Evolutionary conservation across 1,140 invertebrate species (phyloP), one percentile per base, ranked within the genome.

Genomic region (Contarinia nasturtii): DNA sequence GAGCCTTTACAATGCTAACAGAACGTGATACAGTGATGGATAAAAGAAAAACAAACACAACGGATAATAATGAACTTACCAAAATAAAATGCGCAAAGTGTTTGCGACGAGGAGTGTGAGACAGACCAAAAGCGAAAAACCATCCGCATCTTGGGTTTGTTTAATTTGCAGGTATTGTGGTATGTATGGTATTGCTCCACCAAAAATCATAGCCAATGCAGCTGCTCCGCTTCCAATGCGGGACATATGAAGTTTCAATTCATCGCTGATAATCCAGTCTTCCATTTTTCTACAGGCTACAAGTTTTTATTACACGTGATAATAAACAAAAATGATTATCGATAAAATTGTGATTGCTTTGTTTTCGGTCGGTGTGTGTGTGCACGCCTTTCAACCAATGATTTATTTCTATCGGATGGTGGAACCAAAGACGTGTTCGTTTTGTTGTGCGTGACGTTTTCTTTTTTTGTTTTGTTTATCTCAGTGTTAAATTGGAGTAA

Each of bases 101-200:
- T 98, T 98, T 36, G 95, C 94, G 60, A 97, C 75, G 33, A 98
- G 70, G 18, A 98, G 73, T 3, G 90, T 83, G 33, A 98, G 70
- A 61, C 95, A 98, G 36, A 98, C 95, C 61, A 92, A 90, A 4
- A 94, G 69, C 0, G 93, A 97, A 68, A 98, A 98, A 4, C 95
- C 95, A 56, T 89, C 88, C 17, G 89, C 80, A 69, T 95, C 89
- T 61, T 88, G 79, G 20, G 84, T 87, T 54, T 72, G 74, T 59
- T 79, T 82, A 45, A 98, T 97, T 68, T 96, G 86, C 52, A 76
- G 70, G 58, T 97, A 97, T 62, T 97, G 92, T 14, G 92, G 92
- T 52, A 97, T 83, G 55, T 85, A 90, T 44, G 70, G 85, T 41
- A 86, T 73, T 2, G 73, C 68, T 47, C 92, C 92, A 38, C 93